Evolutionary conservation across 2,888 invertebrate species (phyloP).

Genomic region (Macrosoma leucophasiata): DNA sequence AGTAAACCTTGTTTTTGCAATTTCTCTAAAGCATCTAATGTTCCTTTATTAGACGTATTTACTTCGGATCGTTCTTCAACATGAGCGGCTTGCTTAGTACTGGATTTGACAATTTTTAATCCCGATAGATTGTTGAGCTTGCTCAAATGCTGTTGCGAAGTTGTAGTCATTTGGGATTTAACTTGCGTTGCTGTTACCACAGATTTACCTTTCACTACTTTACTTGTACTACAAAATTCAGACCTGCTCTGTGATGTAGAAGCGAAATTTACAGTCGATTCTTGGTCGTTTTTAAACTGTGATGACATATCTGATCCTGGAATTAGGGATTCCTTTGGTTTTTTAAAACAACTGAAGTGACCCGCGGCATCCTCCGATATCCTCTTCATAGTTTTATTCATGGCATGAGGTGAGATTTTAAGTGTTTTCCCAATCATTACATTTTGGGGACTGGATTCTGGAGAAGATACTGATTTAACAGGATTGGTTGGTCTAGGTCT

Average conservation of each 20-base stretch:
- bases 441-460: constrained; percentile 22
- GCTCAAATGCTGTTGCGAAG: constrained; percentile 51
- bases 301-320: constrained; percentile 42
- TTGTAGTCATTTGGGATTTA: constrained; percentile 47
- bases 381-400: constrained; percentile 38
- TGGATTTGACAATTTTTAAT: constrained; percentile 50
- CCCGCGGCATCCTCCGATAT: constrained; percentile 38
- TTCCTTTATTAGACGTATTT: constrained; percentile 42
- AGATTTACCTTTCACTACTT: constrained; percentile 47
- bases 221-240: constrained; percentile 46
- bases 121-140: constrained; percentile 49
- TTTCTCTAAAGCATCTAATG: constrained; percentile 62
- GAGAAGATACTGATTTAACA: constrained; percentile 31
- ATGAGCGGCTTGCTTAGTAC: constrained; percentile 43
- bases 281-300: constrained; percentile 29
- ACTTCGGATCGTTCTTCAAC: constrained; percentile 49
- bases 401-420: constrained; percentile 48
- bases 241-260: constrained; percentile 44
- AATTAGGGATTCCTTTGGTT: constrained; percentile 54
- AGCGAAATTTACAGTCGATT: constrained; percentile 36
- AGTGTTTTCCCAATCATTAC: constrained; percentile 37
- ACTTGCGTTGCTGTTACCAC: constrained; percentile 48
- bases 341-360: constrained; percentile 61
- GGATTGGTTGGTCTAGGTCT: constrained; percentile 34
- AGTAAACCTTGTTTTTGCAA: constrained; percentile 62